phyloP scores from a whole-genome alignment of 2,888 invertebrate species.

The Cremastinae sp. region DNA sequence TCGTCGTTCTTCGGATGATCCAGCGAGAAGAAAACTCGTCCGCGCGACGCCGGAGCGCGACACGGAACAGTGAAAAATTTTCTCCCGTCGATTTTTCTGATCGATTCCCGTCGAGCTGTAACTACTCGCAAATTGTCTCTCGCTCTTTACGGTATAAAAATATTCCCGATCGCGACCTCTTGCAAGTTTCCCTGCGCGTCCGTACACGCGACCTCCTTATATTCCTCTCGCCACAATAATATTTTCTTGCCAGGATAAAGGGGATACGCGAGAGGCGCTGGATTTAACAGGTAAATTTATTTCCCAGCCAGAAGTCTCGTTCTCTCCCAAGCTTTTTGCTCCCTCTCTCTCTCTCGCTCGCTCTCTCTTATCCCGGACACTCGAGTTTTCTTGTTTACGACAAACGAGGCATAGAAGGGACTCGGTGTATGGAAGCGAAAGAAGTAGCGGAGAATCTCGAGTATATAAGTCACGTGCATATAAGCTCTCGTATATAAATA shows the following conservation, averaged over 20 bases:
- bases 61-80: too few relatives aligned
- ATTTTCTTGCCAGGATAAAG: constrained; percentile 37
- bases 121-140: too few relatives aligned
- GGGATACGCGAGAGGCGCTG: constrained; percentile 48
- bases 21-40: too few relatives aligned
- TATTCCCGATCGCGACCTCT: constrained; percentile 31
- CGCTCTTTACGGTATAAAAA: too few relatives aligned
- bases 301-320: constrained; percentile 71
- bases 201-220: constrained; percentile 15
- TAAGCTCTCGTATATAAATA: constrained; percentile 12
- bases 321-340: constrained; percentile 55
- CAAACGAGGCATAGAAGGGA: constrained; percentile 61
- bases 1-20: too few relatives aligned
- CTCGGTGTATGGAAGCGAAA: constrained; percentile 51
- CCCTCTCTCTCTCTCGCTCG: constrained; percentile 16
- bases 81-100: too few relatives aligned
- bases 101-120: too few relatives aligned
- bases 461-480: constrained; percentile 18
- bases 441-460: constrained; percentile 31
- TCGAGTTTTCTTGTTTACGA: constrained; percentile 63
- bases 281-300: constrained; percentile 76
- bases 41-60: too few relatives aligned
- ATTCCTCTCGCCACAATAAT: constrained; percentile 34
- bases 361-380: constrained; percentile 39
- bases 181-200: not conserved